phyloP scores from a whole-genome alignment of 2,797 vertebrate genomes.

The Parauchenoglanis punctatus region DNA sequence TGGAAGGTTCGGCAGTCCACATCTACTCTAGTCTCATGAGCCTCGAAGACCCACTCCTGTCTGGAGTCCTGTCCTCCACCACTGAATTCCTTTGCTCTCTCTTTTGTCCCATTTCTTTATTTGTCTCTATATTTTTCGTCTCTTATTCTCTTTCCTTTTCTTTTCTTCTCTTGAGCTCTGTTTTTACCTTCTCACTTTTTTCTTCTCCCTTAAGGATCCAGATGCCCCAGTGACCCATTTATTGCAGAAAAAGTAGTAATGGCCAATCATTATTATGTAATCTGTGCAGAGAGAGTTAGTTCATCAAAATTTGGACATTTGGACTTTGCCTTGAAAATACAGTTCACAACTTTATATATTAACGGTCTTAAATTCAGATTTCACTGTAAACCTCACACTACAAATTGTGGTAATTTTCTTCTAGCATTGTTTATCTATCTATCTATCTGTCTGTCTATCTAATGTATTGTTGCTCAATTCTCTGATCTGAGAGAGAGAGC shows the following conservation, averaged over 20 bases:
- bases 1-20: background rate
- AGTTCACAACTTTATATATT: background rate
- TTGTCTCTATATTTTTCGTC: background rate
- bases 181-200: background rate
- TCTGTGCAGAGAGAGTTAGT: background rate
- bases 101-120: background rate
- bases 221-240: constrained; percentile 22
- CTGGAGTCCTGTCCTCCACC: background rate
- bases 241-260: background rate
- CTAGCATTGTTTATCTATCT: background rate
- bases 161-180: background rate
- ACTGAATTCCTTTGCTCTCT: background rate
- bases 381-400: background rate
- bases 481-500: background rate
- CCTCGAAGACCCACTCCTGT: background rate
- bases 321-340: background rate
- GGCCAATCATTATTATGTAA: background rate
- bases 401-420: background rate
- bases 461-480: background rate
- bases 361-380: background rate
- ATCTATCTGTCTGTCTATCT: background rate
- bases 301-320: background rate
- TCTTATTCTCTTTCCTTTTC: background rate
- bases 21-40: background rate
- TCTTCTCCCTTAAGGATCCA: background rate